These are phyloP conservation scores for Crocodylus rhombifer DNA, from an alignment of 2,797 vertebrate genomes.

Conservation along the genomic window DNA sequence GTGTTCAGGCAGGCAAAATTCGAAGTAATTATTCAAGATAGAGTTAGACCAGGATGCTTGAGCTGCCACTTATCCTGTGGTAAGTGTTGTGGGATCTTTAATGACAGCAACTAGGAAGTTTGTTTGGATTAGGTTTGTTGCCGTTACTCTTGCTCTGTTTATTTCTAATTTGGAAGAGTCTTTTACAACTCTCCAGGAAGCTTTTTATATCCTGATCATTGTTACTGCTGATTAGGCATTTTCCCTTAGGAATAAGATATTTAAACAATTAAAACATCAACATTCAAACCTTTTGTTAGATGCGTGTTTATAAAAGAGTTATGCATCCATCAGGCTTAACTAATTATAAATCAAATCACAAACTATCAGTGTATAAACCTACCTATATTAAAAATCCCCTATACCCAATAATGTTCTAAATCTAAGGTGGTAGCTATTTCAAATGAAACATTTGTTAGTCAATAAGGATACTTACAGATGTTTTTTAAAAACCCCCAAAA, in stretches of 20 bases:
- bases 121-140: background rate
- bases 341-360: background rate
- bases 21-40: background rate
- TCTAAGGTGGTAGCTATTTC: no score
- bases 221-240: background rate
- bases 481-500: background rate
- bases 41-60: background rate
- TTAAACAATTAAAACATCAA: background rate
- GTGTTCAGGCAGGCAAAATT: background rate
- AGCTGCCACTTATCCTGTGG: background rate
- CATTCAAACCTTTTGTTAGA: background rate
- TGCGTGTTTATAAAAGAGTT: background rate
- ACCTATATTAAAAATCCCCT: background rate
- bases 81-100: background rate
- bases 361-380: background rate
- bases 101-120: background rate
- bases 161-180: background rate
- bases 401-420: no score
- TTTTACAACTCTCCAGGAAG: background rate
- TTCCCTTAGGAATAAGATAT: background rate
- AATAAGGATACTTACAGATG: no score
- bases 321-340: background rate
- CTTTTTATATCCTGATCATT: background rate
- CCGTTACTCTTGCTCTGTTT: background rate
- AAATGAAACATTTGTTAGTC: no score